Evolutionary conservation across 2,797 vertebrate genomes (phyloP), one percentile per base, ranked within the genome.

Genomic region (Echeneis naucrates): DNA sequence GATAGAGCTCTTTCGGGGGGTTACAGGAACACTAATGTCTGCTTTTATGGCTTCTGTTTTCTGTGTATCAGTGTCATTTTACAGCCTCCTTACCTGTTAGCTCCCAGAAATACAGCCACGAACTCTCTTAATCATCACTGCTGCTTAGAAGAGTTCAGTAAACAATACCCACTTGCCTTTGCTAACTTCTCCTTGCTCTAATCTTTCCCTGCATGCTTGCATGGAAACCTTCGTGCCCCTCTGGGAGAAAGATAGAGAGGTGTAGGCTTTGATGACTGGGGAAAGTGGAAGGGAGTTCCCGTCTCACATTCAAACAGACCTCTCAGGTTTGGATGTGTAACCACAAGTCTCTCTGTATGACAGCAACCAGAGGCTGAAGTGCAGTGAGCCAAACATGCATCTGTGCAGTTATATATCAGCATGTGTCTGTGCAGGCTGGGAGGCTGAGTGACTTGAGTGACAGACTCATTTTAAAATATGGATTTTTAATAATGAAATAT

Each of bases 251-350:
- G 65, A 80, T 75, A 71, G 71, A 60, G 47, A 77, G 70, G 50
- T 64, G 80, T 47, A 44, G 66, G 71, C 72, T 87, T 76, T 88
- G 76, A 89, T 85, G 84, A 68, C 80, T 62, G 51, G 47, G n/a
- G 45, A 72, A 56, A 61, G 63, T 47, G 24, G 40, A 37, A 53
- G 45, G 59, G 59, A 17, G 33, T 16, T 67, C 13, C 32, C 23
- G 73, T 72, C 67, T 85, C 80, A 78, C 55, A 77, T 74, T 23
- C 60, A 74, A 68, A 77, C 60, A 72, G 32, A 42, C 45, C 55
- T 74, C 70, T 65, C 55, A 45, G 81, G 74, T 72, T 81, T 81
- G 84, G 64, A 38, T 71, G 72, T 30, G n/a, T 60, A 65, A 78
- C 51, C 61, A 48, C 84, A 69, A 57, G 78, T 78, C 56, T 75